A percentile compares a stretch with the other conserved stretches of the same genome.
Evolutionary conservation across 2,113 vertebrate species (phyloP).

Genomic region (Halcyon senegalensis): DNA sequence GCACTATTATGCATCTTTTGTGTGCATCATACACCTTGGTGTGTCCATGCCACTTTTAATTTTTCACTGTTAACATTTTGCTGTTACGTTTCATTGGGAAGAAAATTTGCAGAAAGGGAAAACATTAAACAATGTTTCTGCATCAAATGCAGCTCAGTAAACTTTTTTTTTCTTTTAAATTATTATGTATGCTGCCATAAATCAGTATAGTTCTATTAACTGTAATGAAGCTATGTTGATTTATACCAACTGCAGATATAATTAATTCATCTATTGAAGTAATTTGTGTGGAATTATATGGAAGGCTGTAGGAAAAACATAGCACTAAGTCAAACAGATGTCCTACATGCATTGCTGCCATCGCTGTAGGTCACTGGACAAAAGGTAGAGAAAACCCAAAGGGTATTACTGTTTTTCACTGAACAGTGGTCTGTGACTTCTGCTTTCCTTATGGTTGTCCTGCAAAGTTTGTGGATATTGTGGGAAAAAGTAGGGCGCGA

Average conservation of each 20-base stretch:
- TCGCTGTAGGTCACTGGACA: background rate
- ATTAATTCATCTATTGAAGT: background rate
- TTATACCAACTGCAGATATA: background rate
- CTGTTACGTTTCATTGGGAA: background rate
- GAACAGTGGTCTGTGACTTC: background rate
- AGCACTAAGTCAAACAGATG: background rate
- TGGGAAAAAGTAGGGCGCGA: background rate
- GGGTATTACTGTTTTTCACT: background rate
- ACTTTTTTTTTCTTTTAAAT: background rate
- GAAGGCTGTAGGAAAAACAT: background rate
- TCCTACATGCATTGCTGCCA: background rate
- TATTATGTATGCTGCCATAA: background rate
- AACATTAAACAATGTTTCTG: background rate
- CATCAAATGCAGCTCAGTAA: background rate
- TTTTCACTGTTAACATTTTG: background rate
- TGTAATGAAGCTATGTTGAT: background rate
- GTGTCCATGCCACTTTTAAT: background rate
- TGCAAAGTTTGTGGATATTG: background rate
- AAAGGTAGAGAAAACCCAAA: background rate
- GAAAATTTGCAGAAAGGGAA: background rate
- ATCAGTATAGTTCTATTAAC: background rate
- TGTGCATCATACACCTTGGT: background rate
- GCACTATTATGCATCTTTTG: background rate
- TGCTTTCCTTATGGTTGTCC: background rate
- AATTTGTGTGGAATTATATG: background rate